These are phyloP conservation scores for Aricia agestis DNA, from an alignment of 1,140 invertebrate genomes.

Conservation along the genomic window DNA sequence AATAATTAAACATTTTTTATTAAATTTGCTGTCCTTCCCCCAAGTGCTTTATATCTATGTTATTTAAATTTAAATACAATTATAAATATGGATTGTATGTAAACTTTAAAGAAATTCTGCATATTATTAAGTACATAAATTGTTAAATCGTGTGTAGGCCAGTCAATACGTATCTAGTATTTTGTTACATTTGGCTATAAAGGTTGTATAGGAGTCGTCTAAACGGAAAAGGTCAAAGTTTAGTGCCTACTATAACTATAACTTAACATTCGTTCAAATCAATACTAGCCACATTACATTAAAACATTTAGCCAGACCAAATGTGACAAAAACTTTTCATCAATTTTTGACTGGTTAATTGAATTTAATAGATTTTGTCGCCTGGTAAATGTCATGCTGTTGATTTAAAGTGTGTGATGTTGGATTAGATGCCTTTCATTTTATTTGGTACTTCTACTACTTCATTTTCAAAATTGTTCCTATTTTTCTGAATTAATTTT, in stretches of 20 bases:
- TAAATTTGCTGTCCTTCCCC: conserved; percentile 78
- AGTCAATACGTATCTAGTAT: conserved; percentile 40
- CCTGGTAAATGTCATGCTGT: conserved; percentile 42
- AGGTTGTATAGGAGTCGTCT: conserved; percentile 30
- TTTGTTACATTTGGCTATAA: conserved; percentile 49
- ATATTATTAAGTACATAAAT: conserved; percentile 63
- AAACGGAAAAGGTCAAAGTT: conserved; percentile 19
- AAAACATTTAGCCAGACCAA: conserved; percentile 33
- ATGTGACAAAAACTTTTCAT: conserved; percentile 43
- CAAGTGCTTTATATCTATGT: conserved; percentile 77
- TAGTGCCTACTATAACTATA: conserved; percentile 24
- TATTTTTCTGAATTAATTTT: background rate
- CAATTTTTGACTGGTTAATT: conserved; percentile 38
- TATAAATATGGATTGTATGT: conserved; percentile 71
- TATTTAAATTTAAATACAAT: conserved; percentile 75
- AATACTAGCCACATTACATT: conserved; percentile 26
- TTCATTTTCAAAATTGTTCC: background rate
- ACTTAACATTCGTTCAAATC: conserved; percentile 16
- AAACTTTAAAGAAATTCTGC: conserved; percentile 69
- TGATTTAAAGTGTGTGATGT: conserved; percentile 7
- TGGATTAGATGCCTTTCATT: background rate
- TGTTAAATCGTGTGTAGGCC: conserved; percentile 68
- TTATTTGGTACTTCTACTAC: background rate
- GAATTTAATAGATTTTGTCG: conserved; percentile 58
- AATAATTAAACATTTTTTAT: conserved; percentile 76